phyloP scores from a whole-genome alignment of 2,113 vertebrate species.

The Pogona vitticeps region DNA sequence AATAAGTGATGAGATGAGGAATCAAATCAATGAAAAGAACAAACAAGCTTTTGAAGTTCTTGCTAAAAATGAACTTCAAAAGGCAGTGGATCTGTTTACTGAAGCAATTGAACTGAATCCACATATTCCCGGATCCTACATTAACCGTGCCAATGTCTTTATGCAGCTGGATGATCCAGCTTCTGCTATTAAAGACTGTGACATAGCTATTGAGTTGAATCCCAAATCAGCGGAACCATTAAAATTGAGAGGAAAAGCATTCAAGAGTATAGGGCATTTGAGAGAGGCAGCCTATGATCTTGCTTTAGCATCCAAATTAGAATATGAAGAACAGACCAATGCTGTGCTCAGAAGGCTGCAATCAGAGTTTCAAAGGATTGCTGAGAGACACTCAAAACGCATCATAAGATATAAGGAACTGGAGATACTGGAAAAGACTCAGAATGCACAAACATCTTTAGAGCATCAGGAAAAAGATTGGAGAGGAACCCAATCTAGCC shows the following conservation, averaged over 20 bases:
- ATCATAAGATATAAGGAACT: not conserved
- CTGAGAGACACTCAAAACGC: not conserved
- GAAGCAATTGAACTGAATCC: slow-evolving; percentile 86
- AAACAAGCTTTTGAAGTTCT: slow-evolving; percentile 21
- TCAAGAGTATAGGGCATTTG: not conserved
- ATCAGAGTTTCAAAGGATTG: slow-evolving; percentile 3
- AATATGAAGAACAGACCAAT: slow-evolving; percentile 13
- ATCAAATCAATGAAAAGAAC: slow-evolving; percentile 19
- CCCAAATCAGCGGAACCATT: slow-evolving; percentile 81
- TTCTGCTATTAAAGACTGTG: slow-evolving; percentile 79
- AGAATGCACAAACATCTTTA: not conserved
- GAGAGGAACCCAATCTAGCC: not conserved
- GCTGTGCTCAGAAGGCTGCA: not conserved
- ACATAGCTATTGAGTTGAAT: slow-evolving; percentile 80
- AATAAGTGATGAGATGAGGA: not conserved
- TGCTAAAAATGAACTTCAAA: slow-evolving; percentile 77
- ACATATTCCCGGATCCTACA: slow-evolving; percentile 81
- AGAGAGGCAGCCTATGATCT: slow-evolving; percentile 32
- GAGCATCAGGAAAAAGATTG: not conserved
- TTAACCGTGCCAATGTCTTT: slow-evolving; percentile 88
- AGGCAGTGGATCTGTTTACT: slow-evolving; percentile 84
- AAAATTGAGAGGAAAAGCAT: slow-evolving; percentile 80
- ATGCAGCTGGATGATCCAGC: slow-evolving; percentile 83
- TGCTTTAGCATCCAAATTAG: slow-evolving; percentile 30
- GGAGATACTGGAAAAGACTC: not conserved